Base-by-base conservation (phyloP, 2,113 vertebrate species). In the Onychostoma macrolepis region DNA sequence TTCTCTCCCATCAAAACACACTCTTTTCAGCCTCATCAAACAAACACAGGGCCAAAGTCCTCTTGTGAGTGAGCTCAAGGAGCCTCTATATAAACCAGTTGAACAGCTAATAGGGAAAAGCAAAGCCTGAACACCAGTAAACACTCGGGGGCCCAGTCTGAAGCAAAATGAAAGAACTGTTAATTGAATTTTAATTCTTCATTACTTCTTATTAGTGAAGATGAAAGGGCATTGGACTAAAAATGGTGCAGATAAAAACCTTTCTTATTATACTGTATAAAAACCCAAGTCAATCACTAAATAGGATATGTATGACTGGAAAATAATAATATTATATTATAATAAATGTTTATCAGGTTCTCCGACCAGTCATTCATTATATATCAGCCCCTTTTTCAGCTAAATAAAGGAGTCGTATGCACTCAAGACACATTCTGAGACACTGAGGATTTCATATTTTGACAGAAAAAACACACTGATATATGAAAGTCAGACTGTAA, bases 11-110 rank as follows among this genome's bases (percentile, higher is more conserved):
- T 63, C 45, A 85, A 48, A 53, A 77, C 53, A 84, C 63, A 56
- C 76, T 75, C 48, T 84, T 80, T 77, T 61, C 65, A 89, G n/a
- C 41, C 36, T 63, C 81, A 75, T 33, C 78, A 87, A 85, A 81
- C 50, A 86, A 82, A 75, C 84, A 84, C 88, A 86, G 56, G 30
- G 76, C 24, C 56, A 75, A 84, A 87, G 69, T 56, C 82, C 58
- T 63, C 71, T 78, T 87, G 69, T 61, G 53, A 80, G 28, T 61
- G 38, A 65, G 30, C 56, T 89, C 56, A 80, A 86, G 75, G 19
- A 81, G 67, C 41, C 36, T 58, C 77, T 21, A 72, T 74, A 56
- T 26, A 72, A 45, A 80, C 50, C 78, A 33, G 69, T 28, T 33
- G 45, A 88, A 83, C 30, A 50, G 80, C 74, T 50, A 87, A 85